Conservation (phyloP, 2,113 vertebrate genomes). For the Phalacrocorax brasilianus region DNA sequence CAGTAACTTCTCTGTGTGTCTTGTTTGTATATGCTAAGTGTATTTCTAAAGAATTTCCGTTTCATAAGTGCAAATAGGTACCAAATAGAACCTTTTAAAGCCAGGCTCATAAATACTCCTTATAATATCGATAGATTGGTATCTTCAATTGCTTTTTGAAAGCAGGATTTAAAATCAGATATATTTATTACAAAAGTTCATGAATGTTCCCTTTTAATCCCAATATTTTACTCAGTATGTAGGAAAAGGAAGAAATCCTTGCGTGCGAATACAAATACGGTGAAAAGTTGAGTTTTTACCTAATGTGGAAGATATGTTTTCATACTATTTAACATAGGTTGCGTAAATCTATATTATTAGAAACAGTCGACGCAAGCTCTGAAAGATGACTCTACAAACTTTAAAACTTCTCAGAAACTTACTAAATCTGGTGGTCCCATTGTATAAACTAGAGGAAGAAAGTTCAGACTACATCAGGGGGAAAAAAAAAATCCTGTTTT, state of each 20-base stretch:
- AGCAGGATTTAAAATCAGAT: background rate
- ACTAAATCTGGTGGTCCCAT: background rate
- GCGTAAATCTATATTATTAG: background rate
- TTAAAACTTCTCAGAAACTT: background rate
- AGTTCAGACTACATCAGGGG: background rate
- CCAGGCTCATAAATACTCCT: background rate
- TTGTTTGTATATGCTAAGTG: background rate
- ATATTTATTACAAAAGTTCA: background rate
- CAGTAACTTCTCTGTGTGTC: background rate
- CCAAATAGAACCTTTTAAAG: background rate
- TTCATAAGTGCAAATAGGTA: background rate
- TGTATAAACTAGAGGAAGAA: background rate
- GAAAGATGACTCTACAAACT: background rate
- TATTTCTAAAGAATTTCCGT: background rate
- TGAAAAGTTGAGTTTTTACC: background rate
- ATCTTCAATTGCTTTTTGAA: background rate
- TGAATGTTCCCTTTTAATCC: background rate
- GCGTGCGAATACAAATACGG: background rate
- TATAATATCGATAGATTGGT: background rate
- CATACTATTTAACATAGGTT: background rate
- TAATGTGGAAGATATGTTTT: background rate
- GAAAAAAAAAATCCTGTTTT: background rate
- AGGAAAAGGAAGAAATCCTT: background rate
- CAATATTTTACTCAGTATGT: background rate
- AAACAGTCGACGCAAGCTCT: background rate